These are phyloP conservation scores for Buphagus erythrorhynchus DNA, from an alignment of 2,797 vertebrate genomes.

Conservation along the genomic window DNA sequence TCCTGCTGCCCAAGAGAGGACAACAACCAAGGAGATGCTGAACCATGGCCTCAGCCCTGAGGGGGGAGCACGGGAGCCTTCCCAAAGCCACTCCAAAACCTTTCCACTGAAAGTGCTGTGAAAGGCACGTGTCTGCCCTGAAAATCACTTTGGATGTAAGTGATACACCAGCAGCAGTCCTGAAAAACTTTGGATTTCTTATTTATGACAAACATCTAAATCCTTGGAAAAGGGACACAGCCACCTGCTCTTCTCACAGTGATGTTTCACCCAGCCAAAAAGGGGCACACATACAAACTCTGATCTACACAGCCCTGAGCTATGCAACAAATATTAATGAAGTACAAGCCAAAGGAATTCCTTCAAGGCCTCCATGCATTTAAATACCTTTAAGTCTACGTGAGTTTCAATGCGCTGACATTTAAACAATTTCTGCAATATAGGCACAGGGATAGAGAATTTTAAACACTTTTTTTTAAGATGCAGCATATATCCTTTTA, in stretches of 20 bases:
- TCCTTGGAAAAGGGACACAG: neutral
- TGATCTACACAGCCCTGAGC: neutral
- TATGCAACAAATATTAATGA: slow-evolving; percentile 4
- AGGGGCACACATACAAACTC: neutral
- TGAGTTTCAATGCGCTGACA: neutral
- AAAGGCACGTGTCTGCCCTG: accelerated
- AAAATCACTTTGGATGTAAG: neutral
- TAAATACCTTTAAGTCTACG: neutral
- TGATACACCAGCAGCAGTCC: neutral
- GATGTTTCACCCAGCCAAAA: neutral
- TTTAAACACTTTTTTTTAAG: neutral
- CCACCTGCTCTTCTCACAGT: neutral
- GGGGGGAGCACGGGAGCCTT: neutral
- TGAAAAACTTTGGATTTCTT: neutral
- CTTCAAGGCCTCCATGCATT: neutral
- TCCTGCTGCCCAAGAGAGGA: neutral
- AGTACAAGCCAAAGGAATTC: neutral
- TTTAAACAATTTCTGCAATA: neutral
- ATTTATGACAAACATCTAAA: neutral
- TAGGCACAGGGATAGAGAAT: neutral
- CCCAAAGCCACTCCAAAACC: neutral
- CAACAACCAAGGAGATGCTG: neutral
- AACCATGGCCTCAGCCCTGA: neutral
- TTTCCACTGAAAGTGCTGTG: neutral
- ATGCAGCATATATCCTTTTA: neutral